phyloP scores from a whole-genome alignment of 2,113 vertebrate species.

The Lasiurus borealis region DNA sequence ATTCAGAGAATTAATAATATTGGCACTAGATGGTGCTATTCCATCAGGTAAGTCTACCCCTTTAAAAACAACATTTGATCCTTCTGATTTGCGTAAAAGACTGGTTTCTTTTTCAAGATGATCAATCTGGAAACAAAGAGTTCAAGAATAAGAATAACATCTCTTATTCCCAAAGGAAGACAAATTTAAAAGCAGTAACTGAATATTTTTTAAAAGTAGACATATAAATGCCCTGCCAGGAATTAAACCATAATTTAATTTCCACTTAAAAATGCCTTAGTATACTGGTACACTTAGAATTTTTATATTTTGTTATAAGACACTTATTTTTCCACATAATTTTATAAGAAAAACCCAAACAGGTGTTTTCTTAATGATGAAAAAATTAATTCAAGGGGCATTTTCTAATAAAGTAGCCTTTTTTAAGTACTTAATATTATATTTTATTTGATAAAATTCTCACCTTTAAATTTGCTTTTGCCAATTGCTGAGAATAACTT shows the following conservation, averaged over 20 bases:
- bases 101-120: slow-evolving; percentile 90
- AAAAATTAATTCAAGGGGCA: slow-evolving; percentile 5
- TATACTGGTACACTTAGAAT: background rate
- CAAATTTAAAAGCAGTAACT: background rate
- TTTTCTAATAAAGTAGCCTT: slow-evolving; percentile 19
- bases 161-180: slow-evolving; percentile 2
- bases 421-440: background rate
- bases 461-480: slow-evolving; percentile 93
- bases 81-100: slow-evolving; percentile 86
- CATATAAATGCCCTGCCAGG: background rate
- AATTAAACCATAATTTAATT: slow-evolving; percentile 52
- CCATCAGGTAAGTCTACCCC: slow-evolving; percentile 91
- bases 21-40: slow-evolving; percentile 90
- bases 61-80: slow-evolving; percentile 85
- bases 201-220: background rate
- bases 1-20: slow-evolving; percentile 94
- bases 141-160: background rate
- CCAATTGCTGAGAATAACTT: slow-evolving; percentile 87
- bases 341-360: background rate
- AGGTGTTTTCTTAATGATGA: slow-evolving; percentile 14
- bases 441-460: slow-evolving; percentile 50
- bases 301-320: background rate
- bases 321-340: slow-evolving; percentile 42
- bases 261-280: slow-evolving; percentile 20
- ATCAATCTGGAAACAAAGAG: slow-evolving; percentile 87